Percentiles rank a stretch among this genome's conserved stretches.
Evolutionary conservation across 2,888 invertebrate genomes (phyloP).

Genomic region (Orthonevra nobilis): DNA sequence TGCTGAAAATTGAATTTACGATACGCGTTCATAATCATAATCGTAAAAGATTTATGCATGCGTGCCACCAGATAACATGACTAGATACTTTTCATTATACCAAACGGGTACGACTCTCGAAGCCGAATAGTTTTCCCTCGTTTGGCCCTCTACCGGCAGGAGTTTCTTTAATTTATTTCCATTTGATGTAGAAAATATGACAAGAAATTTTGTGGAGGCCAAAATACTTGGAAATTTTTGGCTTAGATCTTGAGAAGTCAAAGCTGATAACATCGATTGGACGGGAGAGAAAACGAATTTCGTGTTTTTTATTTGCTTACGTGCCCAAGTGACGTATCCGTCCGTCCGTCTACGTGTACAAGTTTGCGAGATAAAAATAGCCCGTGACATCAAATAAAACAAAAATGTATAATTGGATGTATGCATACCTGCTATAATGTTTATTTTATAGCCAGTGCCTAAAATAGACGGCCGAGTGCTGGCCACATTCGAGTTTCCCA

Average conservation of each 20-base stretch:
- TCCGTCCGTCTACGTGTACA: too few species aligned
- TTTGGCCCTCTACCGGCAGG: neutral
- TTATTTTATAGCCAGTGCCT: too few species aligned
- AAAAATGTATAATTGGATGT: too few species aligned
- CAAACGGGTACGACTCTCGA: slow-evolving; percentile 21
- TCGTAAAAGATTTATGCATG: slow-evolving; percentile 66
- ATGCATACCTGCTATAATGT: too few species aligned
- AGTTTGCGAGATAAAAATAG: too few species aligned
- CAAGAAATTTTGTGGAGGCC: slow-evolving; percentile 10
- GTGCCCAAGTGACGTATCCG: too few species aligned
- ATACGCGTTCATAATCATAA: slow-evolving; percentile 60
- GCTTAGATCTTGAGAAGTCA: too few species aligned
- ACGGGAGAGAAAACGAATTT: slow-evolving; percentile 2
- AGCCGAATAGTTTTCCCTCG: slow-evolving; percentile 30
- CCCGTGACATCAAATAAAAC: too few species aligned
- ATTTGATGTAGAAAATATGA: slow-evolving; percentile 54
- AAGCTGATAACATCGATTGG: slow-evolving; percentile 43
- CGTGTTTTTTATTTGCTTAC: slow-evolving; percentile 43
- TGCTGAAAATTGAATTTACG: slow-evolving; percentile 54
- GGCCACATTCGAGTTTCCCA: too few species aligned
- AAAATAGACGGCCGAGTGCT: too few species aligned
- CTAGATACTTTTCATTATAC: slow-evolving; percentile 68
- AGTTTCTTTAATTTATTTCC: slow-evolving; percentile 64
- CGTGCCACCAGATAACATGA: slow-evolving; percentile 63
- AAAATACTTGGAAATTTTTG: slow-evolving; percentile 9